Evolutionary conservation across 2,888 invertebrate genomes (phyloP).

Genomic region (Aporophyla nigra): DNA sequence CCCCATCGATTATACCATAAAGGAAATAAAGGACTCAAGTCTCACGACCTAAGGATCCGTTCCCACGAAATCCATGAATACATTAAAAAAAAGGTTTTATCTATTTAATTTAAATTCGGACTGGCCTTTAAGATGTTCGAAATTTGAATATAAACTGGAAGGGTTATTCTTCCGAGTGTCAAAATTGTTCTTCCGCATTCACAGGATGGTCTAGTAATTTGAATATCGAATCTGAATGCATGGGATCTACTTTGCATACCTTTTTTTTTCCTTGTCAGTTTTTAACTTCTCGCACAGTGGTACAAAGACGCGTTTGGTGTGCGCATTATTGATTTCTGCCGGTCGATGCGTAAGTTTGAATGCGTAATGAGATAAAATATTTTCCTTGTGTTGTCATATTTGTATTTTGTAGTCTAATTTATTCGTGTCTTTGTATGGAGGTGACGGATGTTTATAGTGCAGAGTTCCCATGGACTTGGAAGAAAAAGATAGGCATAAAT

Average conservation of each 20-base stretch:
- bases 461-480: slow-evolving; percentile 64
- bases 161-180: slow-evolving; percentile 88
- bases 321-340: slow-evolving; percentile 73
- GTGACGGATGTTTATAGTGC: slow-evolving; percentile 73
- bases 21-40: slow-evolving; percentile 83
- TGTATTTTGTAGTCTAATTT: slow-evolving; percentile 82
- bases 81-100: slow-evolving; percentile 84
- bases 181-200: slow-evolving; percentile 89
- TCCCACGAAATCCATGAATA: slow-evolving; percentile 85
- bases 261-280: slow-evolving; percentile 69
- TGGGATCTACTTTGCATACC: slow-evolving; percentile 87
- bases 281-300: slow-evolving; percentile 83
- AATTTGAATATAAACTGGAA: slow-evolving; percentile 88
- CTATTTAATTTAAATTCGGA: slow-evolving; percentile 77
- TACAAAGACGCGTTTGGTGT: slow-evolving; percentile 78
- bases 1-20: slow-evolving; percentile 86
- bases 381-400: slow-evolving; percentile 88
- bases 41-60: slow-evolving; percentile 67
- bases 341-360: slow-evolving; percentile 79
- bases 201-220: slow-evolving; percentile 84
- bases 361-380: slow-evolving; percentile 90
- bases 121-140: slow-evolving; percentile 82
- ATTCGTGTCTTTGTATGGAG: slow-evolving; percentile 74
- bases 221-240: slow-evolving; percentile 83
- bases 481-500: slow-evolving; percentile 43